A percentile compares a stretch with the other conserved stretches of the same genome.
These are phyloP conservation scores for Calephelis nemesis DNA, from an alignment of 1,140 invertebrate species.

Conservation along the genomic window DNA sequence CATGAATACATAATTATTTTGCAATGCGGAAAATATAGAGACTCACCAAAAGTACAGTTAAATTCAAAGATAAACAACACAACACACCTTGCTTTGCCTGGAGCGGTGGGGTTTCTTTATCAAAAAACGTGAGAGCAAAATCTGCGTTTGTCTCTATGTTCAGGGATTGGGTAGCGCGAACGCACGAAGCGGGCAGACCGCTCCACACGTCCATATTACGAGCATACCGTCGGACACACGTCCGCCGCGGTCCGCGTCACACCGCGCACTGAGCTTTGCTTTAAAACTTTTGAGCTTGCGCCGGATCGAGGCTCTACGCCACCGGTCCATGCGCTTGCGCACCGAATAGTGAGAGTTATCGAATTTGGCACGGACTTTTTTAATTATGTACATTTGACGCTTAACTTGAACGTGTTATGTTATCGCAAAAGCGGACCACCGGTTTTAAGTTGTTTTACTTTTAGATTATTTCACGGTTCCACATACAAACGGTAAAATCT, in stretches of 20 bases:
- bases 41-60: conserved; percentile 17
- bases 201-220: conserved; percentile 63
- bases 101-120: conserved; percentile 42
- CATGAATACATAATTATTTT: conserved; percentile 3
- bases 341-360: conserved; percentile 41
- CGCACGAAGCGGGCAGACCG: conserved; percentile 51
- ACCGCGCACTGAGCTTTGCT: conserved; percentile 45
- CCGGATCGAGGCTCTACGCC: conserved; percentile 29
- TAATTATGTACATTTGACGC: conserved; percentile 33
- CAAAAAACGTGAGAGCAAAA: conserved; percentile 52
- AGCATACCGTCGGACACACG: conserved; percentile 41
- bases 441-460: conserved; percentile 15
- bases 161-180: conserved; percentile 46
- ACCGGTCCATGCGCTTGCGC: conserved; percentile 39
- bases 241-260: conserved; percentile 33
- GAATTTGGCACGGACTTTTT: conserved; percentile 38
- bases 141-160: conserved; percentile 41
- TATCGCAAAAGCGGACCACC: conserved; percentile 13
- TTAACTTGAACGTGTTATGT: conserved; percentile 15
- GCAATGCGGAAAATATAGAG: not conserved
- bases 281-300: conserved; percentile 26
- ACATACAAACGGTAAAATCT: conserved; percentile 19
- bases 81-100: conserved; percentile 52
- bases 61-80: conserved; percentile 27
- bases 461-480: conserved; percentile 6